Base-by-base conservation (phyloP, 35 echinoderm and acorn worm genomes). In the Ptychodera flava region DNA sequence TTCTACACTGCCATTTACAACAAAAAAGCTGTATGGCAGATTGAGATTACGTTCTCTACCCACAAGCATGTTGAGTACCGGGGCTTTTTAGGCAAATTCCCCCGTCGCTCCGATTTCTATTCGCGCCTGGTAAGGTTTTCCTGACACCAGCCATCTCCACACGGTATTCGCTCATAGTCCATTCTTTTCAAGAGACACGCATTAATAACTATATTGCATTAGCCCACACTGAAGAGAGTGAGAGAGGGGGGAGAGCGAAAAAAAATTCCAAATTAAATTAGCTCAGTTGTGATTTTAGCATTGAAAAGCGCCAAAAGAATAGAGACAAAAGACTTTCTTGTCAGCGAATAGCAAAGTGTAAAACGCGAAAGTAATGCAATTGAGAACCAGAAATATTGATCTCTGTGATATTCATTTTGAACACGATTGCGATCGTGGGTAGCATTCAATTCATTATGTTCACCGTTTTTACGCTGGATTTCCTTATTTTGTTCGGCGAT, bases 291-390 rank as follows among this genome's bases (percentile, higher is more conserved):
- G 45, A 64, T 64, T 64, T 64, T 64, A 64, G 45, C 45, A 64
- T 64, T 64, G 6, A 64, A 64, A 64, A 64, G 45, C 22, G 45
- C 45, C 6, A 12, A 64, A 22, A 12, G 45, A 64, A 64, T 64
- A 64, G 45, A 64, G 45, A 64, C 45, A 64, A 64, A 64, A 22
- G 45, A 22, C 45, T 64, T 64, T 64, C 45, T 64, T 64, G 45
- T 64, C 45, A 64, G 6, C 22, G 45, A 64, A 64, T 64, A 12
- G 45, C 6, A 64, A 64, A 64, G 45, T 64, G 45, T 64, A 64
- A 64, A 64, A 64, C 45, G 45, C 45, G 45, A 64, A 64, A 64
- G 45, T 64, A 64, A 64, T 64, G 45, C 45, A 64, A 64, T 64
- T 64, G 45, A 64, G 45, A 64, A 64, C 45, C 6, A 64, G 45